Evolutionary conservation across 2,797 vertebrate genomes (phyloP).

Genomic region (Pangasius sanitwongsei): DNA sequence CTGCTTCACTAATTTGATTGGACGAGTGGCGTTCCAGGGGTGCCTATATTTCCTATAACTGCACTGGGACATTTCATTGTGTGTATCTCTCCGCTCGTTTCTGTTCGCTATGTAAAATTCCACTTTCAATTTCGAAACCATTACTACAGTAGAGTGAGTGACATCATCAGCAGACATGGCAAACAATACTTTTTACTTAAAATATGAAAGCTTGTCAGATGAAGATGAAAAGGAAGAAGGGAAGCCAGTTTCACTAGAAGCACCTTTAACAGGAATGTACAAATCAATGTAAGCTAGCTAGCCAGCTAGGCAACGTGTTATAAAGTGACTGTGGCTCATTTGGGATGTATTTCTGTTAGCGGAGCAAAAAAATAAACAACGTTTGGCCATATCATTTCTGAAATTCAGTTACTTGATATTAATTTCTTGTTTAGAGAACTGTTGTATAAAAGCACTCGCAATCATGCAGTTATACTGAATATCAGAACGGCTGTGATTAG

Average conservation of each 20-base stretch:
- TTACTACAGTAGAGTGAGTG: not conserved
- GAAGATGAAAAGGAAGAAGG: not conserved
- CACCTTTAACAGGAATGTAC: not conserved
- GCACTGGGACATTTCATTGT: not conserved
- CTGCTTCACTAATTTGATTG: not conserved
- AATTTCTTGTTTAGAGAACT: too few relatives aligned
- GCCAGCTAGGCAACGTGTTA: not conserved
- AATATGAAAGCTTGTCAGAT: not conserved
- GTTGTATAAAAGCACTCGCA: too few relatives aligned
- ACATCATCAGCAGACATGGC: not conserved
- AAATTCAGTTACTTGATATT: too few relatives aligned
- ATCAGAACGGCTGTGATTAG: too few relatives aligned
- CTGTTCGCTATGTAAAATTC: not conserved
- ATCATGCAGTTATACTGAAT: too few relatives aligned
- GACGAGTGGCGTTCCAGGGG: not conserved
- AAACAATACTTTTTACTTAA: not conserved
- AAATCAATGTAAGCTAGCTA: not conserved
- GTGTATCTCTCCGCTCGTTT: not conserved
- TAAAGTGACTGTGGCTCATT: not conserved
- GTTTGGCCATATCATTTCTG: too few relatives aligned
- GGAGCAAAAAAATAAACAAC: too few relatives aligned
- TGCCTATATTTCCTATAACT: not conserved
- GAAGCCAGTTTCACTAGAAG: not conserved
- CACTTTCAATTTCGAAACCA: not conserved
- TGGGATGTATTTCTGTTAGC: too few relatives aligned